Evolutionary conservation across 2,797 vertebrate species (phyloP), one percentile per base, ranked within the genome.

Genomic region (Epinephelus malabaricus): DNA sequence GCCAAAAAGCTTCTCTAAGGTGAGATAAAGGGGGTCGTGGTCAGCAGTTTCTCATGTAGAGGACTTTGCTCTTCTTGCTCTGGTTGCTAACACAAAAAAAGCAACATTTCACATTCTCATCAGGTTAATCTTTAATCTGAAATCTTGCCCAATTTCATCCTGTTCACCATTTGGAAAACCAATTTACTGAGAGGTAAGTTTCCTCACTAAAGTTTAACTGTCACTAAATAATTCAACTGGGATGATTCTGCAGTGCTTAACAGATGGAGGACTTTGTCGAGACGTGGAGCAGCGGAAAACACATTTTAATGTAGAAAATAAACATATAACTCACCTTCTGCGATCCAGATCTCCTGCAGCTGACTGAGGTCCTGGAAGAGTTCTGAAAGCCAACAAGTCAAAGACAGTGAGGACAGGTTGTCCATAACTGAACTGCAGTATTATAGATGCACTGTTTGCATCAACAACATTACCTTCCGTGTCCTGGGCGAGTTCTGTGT

Each of bases 291-390:
- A 34, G 34, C 34, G 34, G 34, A 34, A 34, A 30, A 30, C 27
- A 30, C 27, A 30, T 30, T 30, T 30, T 30, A 30, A 30, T 30
- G 23, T 11, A 0, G 0, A 56, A 7, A 14, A 18, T 30, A 7
- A 45, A 18, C 12, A 3, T 1, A 45, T 1, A 63, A n/a, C 96
- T 96, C 94, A 97, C 97, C 97, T 97, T 98, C 98, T 85, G 98
- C 98, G 78, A 99, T 97, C 98, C 98, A 99, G 95, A 98, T 97
- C 94, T 99, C 98, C 81, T 99, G 98, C 73, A 99, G 96, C 91
- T 97, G 97, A 93, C 98, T 98, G 89, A 99, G 97, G 94, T 99
- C 98, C 92, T 99, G 98, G 93, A 99, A 99, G 85, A 99, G 96
- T 90, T 99, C 98, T 99, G 92, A 2, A 82, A 77, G 60, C 45